These are phyloP conservation scores for Microcebus murinus DNA, from an alignment of 2,113 vertebrate species.

Conservation along the genomic window DNA sequence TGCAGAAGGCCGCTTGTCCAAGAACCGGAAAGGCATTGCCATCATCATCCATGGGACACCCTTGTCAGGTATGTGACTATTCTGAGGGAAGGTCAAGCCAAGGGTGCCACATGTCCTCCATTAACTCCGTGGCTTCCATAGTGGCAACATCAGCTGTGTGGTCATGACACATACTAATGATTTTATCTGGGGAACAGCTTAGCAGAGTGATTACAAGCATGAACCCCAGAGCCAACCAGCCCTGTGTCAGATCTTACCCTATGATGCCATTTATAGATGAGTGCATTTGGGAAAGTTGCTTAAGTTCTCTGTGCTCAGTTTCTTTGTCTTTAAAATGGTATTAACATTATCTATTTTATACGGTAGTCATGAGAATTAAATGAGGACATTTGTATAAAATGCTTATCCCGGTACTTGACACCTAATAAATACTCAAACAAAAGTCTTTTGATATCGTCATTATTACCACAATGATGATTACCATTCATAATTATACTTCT, in stretches of 20 bases:
- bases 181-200: not conserved
- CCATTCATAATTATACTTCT: not conserved
- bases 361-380: not conserved
- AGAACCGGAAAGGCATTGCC: slow-evolving; percentile 86
- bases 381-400: not conserved
- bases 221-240: not conserved
- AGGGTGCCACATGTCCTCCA: not conserved
- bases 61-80: slow-evolving; percentile 84
- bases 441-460: not conserved
- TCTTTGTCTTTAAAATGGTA: not conserved
- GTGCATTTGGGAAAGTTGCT: not conserved
- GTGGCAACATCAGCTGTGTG: not conserved
- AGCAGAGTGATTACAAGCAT: not conserved
- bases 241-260: not conserved
- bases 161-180: not conserved
- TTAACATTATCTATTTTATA: not conserved
- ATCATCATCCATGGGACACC: slow-evolving; percentile 92
- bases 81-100: not conserved
- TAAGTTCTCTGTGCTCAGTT: not conserved
- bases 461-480: not conserved
- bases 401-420: not conserved
- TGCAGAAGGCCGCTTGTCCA: slow-evolving; percentile 78
- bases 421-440: not conserved
- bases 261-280: not conserved
- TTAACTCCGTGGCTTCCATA: not conserved